Conservation (phyloP, 2,888 invertebrate species). For the Drosophila sordidula region DNA sequence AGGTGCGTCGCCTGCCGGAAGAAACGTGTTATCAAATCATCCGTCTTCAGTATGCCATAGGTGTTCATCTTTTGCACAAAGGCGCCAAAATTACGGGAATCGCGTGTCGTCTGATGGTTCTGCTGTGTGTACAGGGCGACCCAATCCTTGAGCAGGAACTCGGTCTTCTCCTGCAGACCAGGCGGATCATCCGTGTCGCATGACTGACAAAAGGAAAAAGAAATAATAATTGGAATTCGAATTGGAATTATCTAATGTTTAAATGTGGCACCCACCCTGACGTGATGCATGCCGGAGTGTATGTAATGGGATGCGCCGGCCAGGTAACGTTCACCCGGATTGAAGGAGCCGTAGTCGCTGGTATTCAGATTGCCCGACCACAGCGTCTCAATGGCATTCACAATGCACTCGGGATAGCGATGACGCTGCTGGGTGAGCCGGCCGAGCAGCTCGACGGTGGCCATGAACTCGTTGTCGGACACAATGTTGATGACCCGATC, state of each 20-base stretch:
- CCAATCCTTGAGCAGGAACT: slow-evolving; percentile 97
- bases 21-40: slow-evolving; percentile 98
- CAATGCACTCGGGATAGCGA: slow-evolving; percentile 93
- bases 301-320: slow-evolving; percentile 95
- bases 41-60: slow-evolving; percentile 97
- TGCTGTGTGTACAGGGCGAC: slow-evolving; percentile 92
- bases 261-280: slow-evolving; percentile 87
- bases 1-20: slow-evolving; percentile 98
- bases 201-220: slow-evolving; percentile 84
- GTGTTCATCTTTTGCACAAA: slow-evolving; percentile 99
- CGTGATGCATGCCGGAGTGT: slow-evolving; percentile 95
- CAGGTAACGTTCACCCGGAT: slow-evolving; percentile 89
- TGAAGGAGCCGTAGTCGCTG: slow-evolving; percentile 77
- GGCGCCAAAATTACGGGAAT: slow-evolving; percentile 95
- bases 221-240: no score
- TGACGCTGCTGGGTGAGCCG: slow-evolving; percentile 91
- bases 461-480: slow-evolving; percentile 93
- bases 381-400: slow-evolving; percentile 92
- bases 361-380: slow-evolving; percentile 86
- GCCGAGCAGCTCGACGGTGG: slow-evolving; percentile 93
- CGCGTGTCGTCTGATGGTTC: slow-evolving; percentile 88
- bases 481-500: slow-evolving; percentile 92
- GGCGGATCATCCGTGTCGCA: slow-evolving; percentile 97
- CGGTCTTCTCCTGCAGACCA: slow-evolving; percentile 97
- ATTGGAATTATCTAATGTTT: not conserved